phyloP scores from a whole-genome alignment of 1,140 invertebrate species.

The Zophobas morio region DNA sequence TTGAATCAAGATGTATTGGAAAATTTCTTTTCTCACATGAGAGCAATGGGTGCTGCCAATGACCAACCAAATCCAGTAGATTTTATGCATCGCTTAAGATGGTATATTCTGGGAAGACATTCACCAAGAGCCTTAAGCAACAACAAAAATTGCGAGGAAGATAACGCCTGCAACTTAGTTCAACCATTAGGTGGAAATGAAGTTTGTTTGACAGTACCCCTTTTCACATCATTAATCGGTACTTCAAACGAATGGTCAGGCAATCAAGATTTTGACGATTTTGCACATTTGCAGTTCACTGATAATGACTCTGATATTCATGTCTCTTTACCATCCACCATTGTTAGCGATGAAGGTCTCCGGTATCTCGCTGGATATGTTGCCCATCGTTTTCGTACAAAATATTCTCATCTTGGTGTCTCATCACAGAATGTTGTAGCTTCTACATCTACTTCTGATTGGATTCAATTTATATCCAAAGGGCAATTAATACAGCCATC shows the following conservation, averaged over 20 bases:
- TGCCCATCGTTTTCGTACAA: too few species aligned
- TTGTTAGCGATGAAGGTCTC: too few species aligned
- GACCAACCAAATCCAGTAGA: slow-evolving; percentile 56
- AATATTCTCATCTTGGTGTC: too few species aligned
- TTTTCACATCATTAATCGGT: neutral
- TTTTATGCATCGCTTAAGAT: slow-evolving; percentile 52
- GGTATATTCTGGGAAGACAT: slow-evolving; percentile 57
- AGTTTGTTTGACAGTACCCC: neutral
- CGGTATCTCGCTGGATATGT: too few species aligned
- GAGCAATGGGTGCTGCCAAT: slow-evolving; percentile 58
- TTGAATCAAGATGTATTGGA: slow-evolving; percentile 59
- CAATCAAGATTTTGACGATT: too few species aligned
- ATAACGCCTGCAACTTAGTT: neutral
- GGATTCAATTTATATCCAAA: too few species aligned
- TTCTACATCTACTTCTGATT: too few species aligned
- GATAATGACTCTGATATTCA: too few species aligned
- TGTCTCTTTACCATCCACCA: too few species aligned
- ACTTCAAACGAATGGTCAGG: neutral
- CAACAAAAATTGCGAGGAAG: slow-evolving; percentile 44
- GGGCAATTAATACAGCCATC: too few species aligned
- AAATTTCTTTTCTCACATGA: slow-evolving; percentile 59
- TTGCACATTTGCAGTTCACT: too few species aligned
- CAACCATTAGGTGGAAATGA: neutral
- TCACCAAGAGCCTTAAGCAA: slow-evolving; percentile 50
- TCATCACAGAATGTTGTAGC: too few species aligned